Evolutionary conservation across 2,888 invertebrate species (phyloP).

Genomic region (Philereme vetulata): DNA sequence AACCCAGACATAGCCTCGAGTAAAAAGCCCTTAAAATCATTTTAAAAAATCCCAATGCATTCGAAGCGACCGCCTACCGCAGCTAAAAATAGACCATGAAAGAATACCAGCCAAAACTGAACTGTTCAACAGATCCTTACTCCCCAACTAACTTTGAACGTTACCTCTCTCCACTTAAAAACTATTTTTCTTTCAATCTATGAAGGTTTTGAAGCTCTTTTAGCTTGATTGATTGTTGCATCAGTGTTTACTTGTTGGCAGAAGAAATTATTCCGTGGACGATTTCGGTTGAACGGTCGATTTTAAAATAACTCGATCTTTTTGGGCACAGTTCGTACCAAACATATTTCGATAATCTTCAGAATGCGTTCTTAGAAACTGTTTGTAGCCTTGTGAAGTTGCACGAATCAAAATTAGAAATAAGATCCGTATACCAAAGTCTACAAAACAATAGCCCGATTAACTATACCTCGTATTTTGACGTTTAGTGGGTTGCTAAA

Average conservation of each 20-base stretch:
- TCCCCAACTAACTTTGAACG: conserved; percentile 24
- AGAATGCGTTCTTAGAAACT: conserved; percentile 6
- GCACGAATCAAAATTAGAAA: too few relatives aligned
- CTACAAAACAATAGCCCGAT: too few relatives aligned
- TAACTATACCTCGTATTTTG: too few relatives aligned
- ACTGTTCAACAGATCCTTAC: background rate
- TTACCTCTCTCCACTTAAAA: conserved; percentile 10
- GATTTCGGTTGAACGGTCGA: conserved; percentile 55
- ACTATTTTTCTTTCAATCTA: conserved; percentile 13
- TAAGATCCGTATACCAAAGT: too few relatives aligned
- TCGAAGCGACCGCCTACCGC: conserved; percentile 81
- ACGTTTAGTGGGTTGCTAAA: too few relatives aligned
- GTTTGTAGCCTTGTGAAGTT: background rate
- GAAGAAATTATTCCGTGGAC: conserved; percentile 69
- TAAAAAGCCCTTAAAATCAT: conserved; percentile 68
- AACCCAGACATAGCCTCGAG: conserved; percentile 68
- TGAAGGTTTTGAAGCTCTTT: conserved; percentile 32
- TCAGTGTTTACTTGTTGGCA: conserved; percentile 72
- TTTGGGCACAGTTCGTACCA: conserved; percentile 18
- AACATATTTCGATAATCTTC: conserved; percentile 9
- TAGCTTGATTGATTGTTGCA: conserved; percentile 14
- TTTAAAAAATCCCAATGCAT: conserved; percentile 69
- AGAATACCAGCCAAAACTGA: conserved; percentile 4
- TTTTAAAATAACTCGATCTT: conserved; percentile 57
- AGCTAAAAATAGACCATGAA: conserved; percentile 75